A percentile compares a stretch with the other conserved stretches of the same genome.
Evolutionary conservation across 2,797 vertebrate genomes (phyloP).

Genomic region (Erethizon dorsatum): DNA sequence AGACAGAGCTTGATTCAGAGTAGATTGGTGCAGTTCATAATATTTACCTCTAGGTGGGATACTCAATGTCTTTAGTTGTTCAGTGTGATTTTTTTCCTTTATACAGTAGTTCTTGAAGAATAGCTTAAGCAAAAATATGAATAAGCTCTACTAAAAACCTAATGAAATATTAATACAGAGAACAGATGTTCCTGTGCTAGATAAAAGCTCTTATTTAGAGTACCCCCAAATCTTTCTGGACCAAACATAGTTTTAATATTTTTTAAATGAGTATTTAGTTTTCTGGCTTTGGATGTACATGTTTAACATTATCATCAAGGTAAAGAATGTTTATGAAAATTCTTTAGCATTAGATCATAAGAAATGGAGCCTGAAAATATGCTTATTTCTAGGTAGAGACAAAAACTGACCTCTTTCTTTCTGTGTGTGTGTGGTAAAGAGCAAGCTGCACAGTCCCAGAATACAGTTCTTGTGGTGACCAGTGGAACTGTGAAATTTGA

Average conservation of each 20-base stretch:
- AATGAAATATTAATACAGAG: constrained; percentile 47
- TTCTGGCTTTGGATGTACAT: constrained; percentile 18
- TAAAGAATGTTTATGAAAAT: constrained; percentile 29
- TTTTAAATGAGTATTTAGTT: constrained; percentile 55
- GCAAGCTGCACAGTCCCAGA: constrained; percentile 97
- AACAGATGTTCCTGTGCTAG: constrained; percentile 3
- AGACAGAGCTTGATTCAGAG: constrained; percentile 25
- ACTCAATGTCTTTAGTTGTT: constrained; percentile 14
- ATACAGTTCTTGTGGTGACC: constrained; percentile 96
- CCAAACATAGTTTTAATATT: constrained; percentile 58
- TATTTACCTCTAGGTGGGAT: constrained; percentile 56
- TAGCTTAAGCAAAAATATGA: constrained; percentile 60
- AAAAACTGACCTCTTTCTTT: constrained; percentile 69
- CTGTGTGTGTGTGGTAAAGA: constrained; percentile 90
- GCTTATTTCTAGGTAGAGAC: constrained; percentile 73
- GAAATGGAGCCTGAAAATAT: constrained; percentile 20
- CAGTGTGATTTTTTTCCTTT: not conserved
- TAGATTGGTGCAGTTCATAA: constrained; percentile 40
- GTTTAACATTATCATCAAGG: constrained; percentile 13
- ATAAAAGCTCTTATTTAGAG: constrained; percentile 33
- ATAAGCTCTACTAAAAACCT: constrained; percentile 11
- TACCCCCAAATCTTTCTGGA: constrained; percentile 9
- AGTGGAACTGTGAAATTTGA: constrained; percentile 97
- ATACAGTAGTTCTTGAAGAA: constrained; percentile 24
- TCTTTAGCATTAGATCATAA: constrained; percentile 34